Percentiles rank a stretch among this genome's conserved stretches.
Evolutionary conservation across 2,888 invertebrate species (phyloP).

Genomic region (Nymphalis c-album): DNA sequence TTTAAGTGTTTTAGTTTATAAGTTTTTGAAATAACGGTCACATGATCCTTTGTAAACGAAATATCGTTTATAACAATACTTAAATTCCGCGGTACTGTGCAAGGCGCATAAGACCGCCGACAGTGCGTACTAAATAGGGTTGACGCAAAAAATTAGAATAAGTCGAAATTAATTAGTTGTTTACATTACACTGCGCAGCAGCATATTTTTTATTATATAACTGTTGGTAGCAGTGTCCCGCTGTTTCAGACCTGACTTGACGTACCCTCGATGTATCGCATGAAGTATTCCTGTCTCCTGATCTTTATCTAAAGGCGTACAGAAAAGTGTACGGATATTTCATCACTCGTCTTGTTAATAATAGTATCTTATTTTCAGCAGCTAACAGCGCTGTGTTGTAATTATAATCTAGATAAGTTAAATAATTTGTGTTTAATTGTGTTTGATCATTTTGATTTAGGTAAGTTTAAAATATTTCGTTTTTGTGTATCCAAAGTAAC

Average conservation of each 20-base stretch:
- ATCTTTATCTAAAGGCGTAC: slow-evolving; percentile 36
- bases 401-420: too few species aligned
- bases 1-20: slow-evolving; percentile 2
- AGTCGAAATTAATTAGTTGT: slow-evolving; percentile 45
- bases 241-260: slow-evolving; percentile 33
- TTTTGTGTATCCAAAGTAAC: too few species aligned
- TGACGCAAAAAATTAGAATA: slow-evolving; percentile 46
- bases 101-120: slow-evolving; percentile 41
- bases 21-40: slow-evolving; percentile 2
- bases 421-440: too few species aligned
- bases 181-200: slow-evolving; percentile 34
- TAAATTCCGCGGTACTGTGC: not conserved
- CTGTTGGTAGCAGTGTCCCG: slow-evolving; percentile 34
- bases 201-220: slow-evolving; percentile 18
- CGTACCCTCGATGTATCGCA: slow-evolving; percentile 32
- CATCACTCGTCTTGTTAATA: not conserved
- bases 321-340: slow-evolving; percentile 21
- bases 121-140: slow-evolving; percentile 40
- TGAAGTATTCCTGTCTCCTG: slow-evolving; percentile 32
- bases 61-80: slow-evolving; percentile 7
- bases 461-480: too few species aligned
- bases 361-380: too few species aligned
- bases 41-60: not conserved
- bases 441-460: too few species aligned
- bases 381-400: too few species aligned